Base-by-base conservation (phyloP, 2,113 vertebrate species). In the Dasyprocta punctata region DNA sequence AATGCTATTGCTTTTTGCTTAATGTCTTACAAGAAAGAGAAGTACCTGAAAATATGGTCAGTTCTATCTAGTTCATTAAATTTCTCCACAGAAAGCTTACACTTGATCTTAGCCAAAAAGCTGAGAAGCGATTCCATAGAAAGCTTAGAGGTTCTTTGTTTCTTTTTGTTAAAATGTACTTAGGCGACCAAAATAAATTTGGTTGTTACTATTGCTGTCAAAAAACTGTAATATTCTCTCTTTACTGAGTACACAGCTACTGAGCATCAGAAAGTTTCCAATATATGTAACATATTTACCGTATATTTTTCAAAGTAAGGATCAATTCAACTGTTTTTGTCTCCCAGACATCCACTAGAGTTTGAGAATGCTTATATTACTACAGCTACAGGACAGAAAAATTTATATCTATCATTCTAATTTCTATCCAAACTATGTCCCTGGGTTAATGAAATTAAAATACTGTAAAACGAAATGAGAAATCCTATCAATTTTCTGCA, bases 261-360 rank as follows among this genome's bases (percentile, higher is more conserved):
- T 98, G 47, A 56, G 36, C 5, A 52, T 88, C 54, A 61, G 67
- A 97, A 93, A 92, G 24, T 83, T 80, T 83, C 86, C 24, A 90
- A 83, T 63, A 61, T 54, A 89, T 20, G 7, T 65, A 96, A 94
- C 4, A 56, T 49, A 87, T 9, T 86, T 61, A 86, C 7, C 86
- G 83, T 10, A 73, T 2, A 86, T 47, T 96, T 94, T 92, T 90
- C 13, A 94, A 84, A 75, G 9, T 44, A 86, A 88, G 63, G 58
- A 44, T 54, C 65, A 96, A 11, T 96, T 78, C n/a, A 89, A 91
- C 13, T n/a, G 63, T 26, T 91, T 78, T 75, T 84, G 26, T 91
- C 38, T 89, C 41, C 30, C 44, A 26, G 5, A 49, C 36, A 56
- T 54, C 7, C 17, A 81, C 44, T 73, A 89, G 13, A 85, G 38